A percentile compares a stretch with the other conserved stretches of the same genome.
Conservation (phyloP, 2,888 invertebrate species). For the Leptinotarsa rubiginosa region DNA sequence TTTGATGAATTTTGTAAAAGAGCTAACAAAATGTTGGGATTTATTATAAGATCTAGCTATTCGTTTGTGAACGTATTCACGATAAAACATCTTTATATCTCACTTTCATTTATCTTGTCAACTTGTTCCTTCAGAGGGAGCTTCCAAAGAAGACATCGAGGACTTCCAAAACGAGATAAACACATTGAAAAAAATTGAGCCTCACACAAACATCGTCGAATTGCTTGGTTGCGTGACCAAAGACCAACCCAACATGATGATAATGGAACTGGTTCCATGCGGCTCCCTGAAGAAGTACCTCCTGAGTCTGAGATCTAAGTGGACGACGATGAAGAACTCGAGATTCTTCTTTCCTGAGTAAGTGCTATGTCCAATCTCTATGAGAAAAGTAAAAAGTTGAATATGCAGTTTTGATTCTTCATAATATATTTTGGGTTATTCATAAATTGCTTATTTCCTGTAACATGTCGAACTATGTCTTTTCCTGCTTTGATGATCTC, state of each 20-base stretch:
- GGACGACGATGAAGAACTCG: constrained; percentile 50
- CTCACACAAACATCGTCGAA: constrained; percentile 80
- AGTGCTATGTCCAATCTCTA: constrained; percentile 23
- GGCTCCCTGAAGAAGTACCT: constrained; percentile 80
- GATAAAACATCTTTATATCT: too few relatives aligned
- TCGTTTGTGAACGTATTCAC: too few relatives aligned
- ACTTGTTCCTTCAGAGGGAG: constrained; percentile 63
- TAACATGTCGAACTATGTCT: too few relatives aligned
- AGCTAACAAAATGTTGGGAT: too few relatives aligned
- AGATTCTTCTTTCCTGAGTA: constrained; percentile 54
- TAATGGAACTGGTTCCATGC: constrained; percentile 83
- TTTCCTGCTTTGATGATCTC: too few relatives aligned
- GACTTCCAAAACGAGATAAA: constrained; percentile 83
- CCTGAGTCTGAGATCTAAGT: constrained; percentile 65
- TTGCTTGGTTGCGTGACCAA: constrained; percentile 81
- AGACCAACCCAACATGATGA: constrained; percentile 76
- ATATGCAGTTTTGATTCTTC: too few relatives aligned
- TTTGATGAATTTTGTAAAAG: too few relatives aligned
- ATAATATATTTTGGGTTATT: too few relatives aligned
- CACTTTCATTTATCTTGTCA: not conserved
- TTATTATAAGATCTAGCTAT: too few relatives aligned
- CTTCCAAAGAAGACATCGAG: constrained; percentile 71
- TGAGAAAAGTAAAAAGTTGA: too few relatives aligned
- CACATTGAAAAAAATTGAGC: constrained; percentile 77
- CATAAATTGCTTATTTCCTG: too few relatives aligned